phyloP scores from a whole-genome alignment of 2,797 vertebrate species.

The Mus spretus region DNA sequence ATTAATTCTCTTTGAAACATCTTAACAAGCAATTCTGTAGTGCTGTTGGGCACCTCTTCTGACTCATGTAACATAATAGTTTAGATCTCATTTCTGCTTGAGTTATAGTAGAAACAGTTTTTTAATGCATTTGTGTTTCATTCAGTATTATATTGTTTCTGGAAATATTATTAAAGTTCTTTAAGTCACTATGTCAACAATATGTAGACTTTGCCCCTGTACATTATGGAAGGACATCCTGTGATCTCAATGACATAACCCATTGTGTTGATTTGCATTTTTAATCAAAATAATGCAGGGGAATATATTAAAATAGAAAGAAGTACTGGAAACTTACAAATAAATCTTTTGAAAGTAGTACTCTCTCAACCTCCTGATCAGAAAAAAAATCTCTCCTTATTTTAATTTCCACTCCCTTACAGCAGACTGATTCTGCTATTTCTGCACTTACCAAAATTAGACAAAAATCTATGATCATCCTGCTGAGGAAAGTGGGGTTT shows the following conservation, averaged over 20 bases:
- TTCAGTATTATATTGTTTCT: neutral
- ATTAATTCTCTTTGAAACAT: neutral
- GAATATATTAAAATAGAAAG: neutral
- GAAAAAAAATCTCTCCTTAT: neutral
- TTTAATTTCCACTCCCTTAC: neutral
- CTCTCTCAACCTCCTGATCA: neutral
- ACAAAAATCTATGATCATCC: neutral
- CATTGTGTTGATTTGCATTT: neutral
- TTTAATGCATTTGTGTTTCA: neutral
- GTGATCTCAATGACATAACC: neutral
- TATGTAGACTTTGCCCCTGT: neutral
- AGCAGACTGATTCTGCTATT: neutral
- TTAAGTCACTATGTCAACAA: neutral
- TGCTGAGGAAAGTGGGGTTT: neutral
- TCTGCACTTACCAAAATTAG: neutral
- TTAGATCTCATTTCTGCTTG: slow-evolving; percentile 2
- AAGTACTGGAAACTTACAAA: neutral
- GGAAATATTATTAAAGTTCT: neutral
- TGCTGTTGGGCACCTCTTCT: neutral
- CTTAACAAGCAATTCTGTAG: neutral
- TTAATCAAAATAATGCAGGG: neutral
- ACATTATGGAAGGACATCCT: neutral
- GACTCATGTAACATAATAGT: neutral
- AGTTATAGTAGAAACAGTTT: neutral
- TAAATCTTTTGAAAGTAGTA: neutral